A percentile compares a stretch with the other conserved stretches of the same genome.
Evolutionary conservation across 2,888 invertebrate genomes (phyloP).

Genomic region (Tetropium fuscum): DNA sequence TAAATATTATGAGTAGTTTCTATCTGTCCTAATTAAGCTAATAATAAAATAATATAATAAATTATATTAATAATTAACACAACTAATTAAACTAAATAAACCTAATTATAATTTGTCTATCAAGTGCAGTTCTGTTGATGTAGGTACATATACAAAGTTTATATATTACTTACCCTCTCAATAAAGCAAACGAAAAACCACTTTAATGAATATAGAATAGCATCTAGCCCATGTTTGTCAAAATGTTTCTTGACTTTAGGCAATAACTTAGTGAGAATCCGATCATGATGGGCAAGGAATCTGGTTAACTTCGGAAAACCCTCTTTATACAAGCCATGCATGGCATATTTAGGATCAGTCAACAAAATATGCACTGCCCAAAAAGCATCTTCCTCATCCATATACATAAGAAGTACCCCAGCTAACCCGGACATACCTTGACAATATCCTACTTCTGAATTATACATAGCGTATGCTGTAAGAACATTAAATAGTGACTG

Average conservation of each 20-base stretch:
- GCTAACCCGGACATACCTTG: slow-evolving; percentile 99
- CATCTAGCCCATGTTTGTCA: slow-evolving; percentile 94
- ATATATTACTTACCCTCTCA: slow-evolving; percentile 83
- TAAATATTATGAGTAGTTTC: no score
- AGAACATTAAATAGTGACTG: slow-evolving; percentile 96
- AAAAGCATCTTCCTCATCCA: slow-evolving; percentile 98
- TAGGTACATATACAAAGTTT: no score
- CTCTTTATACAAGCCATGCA: slow-evolving; percentile 98
- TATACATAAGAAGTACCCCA: slow-evolving; percentile 95
- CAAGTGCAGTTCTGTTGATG: no score
- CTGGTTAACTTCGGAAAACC: slow-evolving; percentile 96
- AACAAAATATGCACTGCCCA: slow-evolving; percentile 96
- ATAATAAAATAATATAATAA: no score
- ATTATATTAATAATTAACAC: no score
- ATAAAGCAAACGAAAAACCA: slow-evolving; percentile 99
- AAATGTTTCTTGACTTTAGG: slow-evolving; percentile 96
- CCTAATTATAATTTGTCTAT: no score
- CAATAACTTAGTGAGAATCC: slow-evolving; percentile 92
- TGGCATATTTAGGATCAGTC: slow-evolving; percentile 90
- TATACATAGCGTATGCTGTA: slow-evolving; percentile 98
- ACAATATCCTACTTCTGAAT: slow-evolving; percentile 96
- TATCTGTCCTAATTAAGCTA: no score
- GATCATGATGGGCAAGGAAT: slow-evolving; percentile 97
- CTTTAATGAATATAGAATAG: slow-evolving; percentile 96
- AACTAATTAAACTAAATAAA: no score